Base-by-base conservation (phyloP, 2,888 invertebrate species). In the Aphelenchoides bicaudatus region DNA sequence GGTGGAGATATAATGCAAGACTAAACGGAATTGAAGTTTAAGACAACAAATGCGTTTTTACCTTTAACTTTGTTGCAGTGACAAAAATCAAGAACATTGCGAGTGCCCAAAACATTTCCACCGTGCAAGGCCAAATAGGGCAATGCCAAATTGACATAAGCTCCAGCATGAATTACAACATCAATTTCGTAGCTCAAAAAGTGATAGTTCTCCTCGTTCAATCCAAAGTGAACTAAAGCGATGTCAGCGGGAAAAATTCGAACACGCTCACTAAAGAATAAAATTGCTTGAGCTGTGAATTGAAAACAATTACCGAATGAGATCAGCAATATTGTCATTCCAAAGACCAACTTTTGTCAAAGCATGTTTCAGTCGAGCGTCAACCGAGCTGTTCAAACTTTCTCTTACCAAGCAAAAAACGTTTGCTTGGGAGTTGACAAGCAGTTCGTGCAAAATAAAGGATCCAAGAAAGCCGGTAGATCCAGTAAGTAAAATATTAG, bases 81-180 rank as follows among this genome's bases (percentile, higher is more conserved):
- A 10, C 81, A 80, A 74, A 81, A 81, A 58, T 75, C 63, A 16
- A 82, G 66, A n/a, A 81, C 73, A 63, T 81, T 81, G 27, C 77
- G 70, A 10, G 81, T 81, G 3, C 81, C 81, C 38, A 78, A 68
- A 0, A 81, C 81, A 68, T 81, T 81, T 3, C 80, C 73, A 5
- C 80, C 80, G 56, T 79, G 77, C 21, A 81, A 67, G 13, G 81
- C 81, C 80, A 70, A 74, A 65, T 81, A 81, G 5, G 81, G 81
- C 59, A 81, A 82, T 51, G 80, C 79, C n/a, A 81, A 73, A 63
- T 82, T 82, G 55, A 81, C 81, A 38, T 78, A 73, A 21, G 81
- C 81, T 2, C 81, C 81, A 8, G 81, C 78, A 63, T 81, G 81
- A 19, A 81, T 76, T 38, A 81, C 74, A 56, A 79, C 74, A 65